Evolutionary conservation across 2,888 invertebrate species (phyloP).

Genomic region (Rhorus exstirpatorius): DNA sequence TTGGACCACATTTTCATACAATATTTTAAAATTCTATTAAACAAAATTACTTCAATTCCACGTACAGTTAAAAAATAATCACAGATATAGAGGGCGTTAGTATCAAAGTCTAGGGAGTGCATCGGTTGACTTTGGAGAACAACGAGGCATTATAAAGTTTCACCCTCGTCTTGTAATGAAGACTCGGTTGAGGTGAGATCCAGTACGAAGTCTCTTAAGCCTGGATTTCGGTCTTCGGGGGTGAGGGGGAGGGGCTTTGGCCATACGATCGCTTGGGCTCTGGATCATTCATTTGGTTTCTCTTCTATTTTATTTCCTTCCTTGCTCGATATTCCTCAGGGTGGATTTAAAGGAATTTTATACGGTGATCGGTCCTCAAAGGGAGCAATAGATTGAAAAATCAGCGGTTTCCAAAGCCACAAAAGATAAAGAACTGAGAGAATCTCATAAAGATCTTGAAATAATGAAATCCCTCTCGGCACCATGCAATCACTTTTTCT

Average conservation of each 20-base stretch:
- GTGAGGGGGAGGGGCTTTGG: slow-evolving; percentile 40
- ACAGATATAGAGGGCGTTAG: no score
- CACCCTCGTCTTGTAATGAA: background rate
- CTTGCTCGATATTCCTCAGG: slow-evolving; percentile 9
- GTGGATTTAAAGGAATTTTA: slow-evolving; percentile 46
- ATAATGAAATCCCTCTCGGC: background rate
- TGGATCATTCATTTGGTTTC: slow-evolving; percentile 39
- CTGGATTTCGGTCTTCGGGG: slow-evolving; percentile 16
- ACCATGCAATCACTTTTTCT: background rate
- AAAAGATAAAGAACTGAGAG: background rate
- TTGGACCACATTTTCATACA: no score
- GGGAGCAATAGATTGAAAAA: background rate
- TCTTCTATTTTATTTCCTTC: slow-evolving; percentile 11
- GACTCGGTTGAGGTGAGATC: background rate
- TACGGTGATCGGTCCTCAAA: slow-evolving; percentile 25
- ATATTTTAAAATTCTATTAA: no score
- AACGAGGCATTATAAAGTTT: no score
- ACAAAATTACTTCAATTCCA: no score
- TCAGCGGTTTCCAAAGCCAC: background rate
- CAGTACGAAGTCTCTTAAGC: slow-evolving; percentile 7
- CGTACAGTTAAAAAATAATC: no score
- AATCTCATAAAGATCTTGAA: background rate
- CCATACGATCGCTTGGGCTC: slow-evolving; percentile 8
- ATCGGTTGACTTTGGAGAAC: no score
- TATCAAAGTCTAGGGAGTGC: no score